Conservation (phyloP, 2,888 invertebrate genomes). For the Lacanobia wlatinum region DNA sequence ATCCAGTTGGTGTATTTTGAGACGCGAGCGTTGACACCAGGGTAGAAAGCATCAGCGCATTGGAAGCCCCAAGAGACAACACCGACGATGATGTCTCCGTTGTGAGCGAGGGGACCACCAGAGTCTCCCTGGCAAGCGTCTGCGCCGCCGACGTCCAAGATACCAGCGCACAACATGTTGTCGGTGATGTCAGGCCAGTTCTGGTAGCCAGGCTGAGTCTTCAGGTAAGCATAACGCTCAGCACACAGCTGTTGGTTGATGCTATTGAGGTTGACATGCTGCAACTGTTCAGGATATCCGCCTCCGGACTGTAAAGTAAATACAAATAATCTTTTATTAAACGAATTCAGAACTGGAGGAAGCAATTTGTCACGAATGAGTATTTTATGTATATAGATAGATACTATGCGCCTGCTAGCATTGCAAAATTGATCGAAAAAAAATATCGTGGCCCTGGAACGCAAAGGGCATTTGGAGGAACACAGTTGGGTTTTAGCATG, state of each 20-base stretch:
- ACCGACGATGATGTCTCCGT: conserved; percentile 70
- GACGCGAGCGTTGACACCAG: conserved; percentile 74
- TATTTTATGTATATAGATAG: not conserved
- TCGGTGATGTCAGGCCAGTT: conserved; percentile 72
- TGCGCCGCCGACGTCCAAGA: conserved; percentile 75
- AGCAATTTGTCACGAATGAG: not conserved
- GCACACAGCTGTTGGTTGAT: conserved; percentile 78
- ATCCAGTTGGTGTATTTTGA: conserved; percentile 62
- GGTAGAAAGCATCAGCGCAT: conserved; percentile 69
- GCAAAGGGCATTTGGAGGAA: too few relatives aligned
- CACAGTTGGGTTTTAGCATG: too few relatives aligned
- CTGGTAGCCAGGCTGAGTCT: conserved; percentile 66
- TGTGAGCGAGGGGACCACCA: conserved; percentile 79
- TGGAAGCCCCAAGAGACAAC: conserved; percentile 73
- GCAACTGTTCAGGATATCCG: conserved; percentile 67
- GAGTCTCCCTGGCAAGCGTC: conserved; percentile 77
- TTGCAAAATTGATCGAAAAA: too few relatives aligned
- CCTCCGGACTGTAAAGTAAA: conserved; percentile 63
- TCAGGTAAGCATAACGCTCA: conserved; percentile 73
- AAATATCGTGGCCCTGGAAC: too few relatives aligned
- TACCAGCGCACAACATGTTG: conserved; percentile 83
- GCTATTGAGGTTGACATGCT: conserved; percentile 73
- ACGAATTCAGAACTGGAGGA: not conserved
- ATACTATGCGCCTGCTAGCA: too few relatives aligned
- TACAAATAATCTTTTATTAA: not conserved